Percentiles rank a stretch among this genome's conserved stretches.
Conservation (phyloP, 2,113 vertebrate genomes). For the Dicrurus megarhynchus region DNA sequence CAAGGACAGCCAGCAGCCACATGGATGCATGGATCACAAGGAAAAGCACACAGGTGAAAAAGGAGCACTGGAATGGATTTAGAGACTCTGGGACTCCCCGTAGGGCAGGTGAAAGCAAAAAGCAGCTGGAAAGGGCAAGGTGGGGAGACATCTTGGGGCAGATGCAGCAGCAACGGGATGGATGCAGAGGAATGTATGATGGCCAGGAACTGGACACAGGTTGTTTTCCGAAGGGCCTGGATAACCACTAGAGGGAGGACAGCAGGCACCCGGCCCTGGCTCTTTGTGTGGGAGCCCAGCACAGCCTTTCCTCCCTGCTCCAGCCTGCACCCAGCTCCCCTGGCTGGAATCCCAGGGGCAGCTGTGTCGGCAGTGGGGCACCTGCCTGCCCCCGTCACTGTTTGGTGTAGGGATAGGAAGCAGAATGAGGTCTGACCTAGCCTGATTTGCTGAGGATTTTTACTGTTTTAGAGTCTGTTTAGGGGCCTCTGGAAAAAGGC, state of each 20-base stretch:
- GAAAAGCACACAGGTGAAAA: background rate
- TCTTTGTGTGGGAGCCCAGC: background rate
- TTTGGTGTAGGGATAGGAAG: background rate
- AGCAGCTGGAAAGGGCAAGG: background rate
- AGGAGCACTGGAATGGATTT: background rate
- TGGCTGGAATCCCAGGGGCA: background rate
- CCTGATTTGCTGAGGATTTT: background rate
- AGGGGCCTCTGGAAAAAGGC: background rate
- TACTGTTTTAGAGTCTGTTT: background rate
- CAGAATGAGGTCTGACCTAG: background rate
- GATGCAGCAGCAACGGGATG: background rate
- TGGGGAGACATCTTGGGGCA: background rate
- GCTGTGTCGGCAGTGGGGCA: background rate
- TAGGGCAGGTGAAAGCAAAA: background rate
- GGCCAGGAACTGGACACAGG: background rate
- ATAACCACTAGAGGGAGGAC: background rate
- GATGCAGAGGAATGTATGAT: background rate
- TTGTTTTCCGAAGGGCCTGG: background rate
- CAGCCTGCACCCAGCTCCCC: background rate
- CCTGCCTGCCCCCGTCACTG: background rate
- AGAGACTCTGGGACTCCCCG: background rate
- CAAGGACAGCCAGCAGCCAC: background rate
- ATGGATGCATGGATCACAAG: background rate
- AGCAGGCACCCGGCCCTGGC: accelerated
- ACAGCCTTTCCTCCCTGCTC: background rate